Evolutionary conservation across 2,888 invertebrate species (phyloP).

Genomic region (Iphiclides podalirius): DNA sequence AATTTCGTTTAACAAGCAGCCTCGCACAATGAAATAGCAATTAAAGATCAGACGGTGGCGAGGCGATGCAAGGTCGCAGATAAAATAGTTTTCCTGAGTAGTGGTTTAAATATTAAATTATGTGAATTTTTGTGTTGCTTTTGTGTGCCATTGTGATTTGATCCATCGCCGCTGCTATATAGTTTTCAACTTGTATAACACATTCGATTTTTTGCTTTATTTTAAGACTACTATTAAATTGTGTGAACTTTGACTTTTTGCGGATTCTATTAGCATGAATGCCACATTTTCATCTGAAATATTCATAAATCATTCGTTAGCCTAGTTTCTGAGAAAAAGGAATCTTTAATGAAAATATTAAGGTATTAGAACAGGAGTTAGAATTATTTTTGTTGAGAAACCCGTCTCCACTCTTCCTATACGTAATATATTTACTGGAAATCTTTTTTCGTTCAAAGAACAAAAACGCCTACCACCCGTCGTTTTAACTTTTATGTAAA

Average conservation of each 20-base stretch:
- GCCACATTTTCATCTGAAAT: background rate
- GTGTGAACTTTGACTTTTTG: background rate
- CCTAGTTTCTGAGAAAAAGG: too few species aligned
- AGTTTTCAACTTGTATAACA: background rate
- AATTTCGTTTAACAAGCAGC: conserved; percentile 13
- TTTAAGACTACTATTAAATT: background rate
- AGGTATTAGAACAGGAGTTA: too few species aligned
- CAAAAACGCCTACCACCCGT: background rate
- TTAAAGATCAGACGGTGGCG: conserved; percentile 10
- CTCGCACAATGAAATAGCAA: conserved; percentile 19
- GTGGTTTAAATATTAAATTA: conserved; percentile 18
- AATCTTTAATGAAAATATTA: too few species aligned
- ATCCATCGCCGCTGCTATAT: background rate
- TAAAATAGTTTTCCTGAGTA: conserved; percentile 21
- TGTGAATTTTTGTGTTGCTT: conserved; percentile 20
- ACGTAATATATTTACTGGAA: too few species aligned
- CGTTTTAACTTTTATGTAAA: too few species aligned
- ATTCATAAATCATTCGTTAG: background rate
- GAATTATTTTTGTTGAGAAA: too few species aligned
- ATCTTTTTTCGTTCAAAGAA: too few species aligned
- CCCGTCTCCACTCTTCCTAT: too few species aligned
- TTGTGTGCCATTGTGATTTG: conserved; percentile 13
- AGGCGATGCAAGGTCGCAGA: conserved; percentile 20
- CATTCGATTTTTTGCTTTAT: background rate
- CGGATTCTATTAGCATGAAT: background rate